Percentiles rank a stretch among this genome's conserved stretches.
These are phyloP conservation scores for Spodoptera littoralis DNA, from an alignment of 2,888 invertebrate genomes.

Conservation along the genomic window DNA sequence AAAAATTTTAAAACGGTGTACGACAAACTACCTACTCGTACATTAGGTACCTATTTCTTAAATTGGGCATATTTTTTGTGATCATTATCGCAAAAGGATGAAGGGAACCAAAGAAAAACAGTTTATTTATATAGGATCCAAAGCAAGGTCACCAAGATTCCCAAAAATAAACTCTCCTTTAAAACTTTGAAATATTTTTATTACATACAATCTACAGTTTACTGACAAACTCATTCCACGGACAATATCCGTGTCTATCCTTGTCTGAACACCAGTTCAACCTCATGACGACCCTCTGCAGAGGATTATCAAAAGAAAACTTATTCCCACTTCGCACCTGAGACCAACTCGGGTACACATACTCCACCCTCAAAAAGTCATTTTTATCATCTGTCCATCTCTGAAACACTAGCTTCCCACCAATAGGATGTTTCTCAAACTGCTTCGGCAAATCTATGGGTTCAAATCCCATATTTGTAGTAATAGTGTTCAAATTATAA, in stretches of 20 bases:
- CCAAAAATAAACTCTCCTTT: too few relatives aligned
- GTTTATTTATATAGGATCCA: too few relatives aligned
- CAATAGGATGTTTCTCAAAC: conserved; percentile 45
- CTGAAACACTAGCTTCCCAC: conserved; percentile 52
- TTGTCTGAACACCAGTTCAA: conserved; percentile 36
- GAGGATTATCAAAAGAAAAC: conserved; percentile 28
- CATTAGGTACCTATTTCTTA: too few relatives aligned
- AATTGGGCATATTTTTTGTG: too few relatives aligned
- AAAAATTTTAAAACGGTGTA: too few relatives aligned
- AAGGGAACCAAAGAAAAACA: too few relatives aligned
- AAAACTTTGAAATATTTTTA: neutral
- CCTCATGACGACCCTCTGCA: conserved; percentile 37
- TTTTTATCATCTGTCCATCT: conserved; percentile 40
- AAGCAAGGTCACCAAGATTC: too few relatives aligned
- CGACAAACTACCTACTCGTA: too few relatives aligned
- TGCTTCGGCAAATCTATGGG: conserved; percentile 36
- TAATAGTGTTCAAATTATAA: conserved; percentile 39
- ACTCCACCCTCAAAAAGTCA: conserved; percentile 52
- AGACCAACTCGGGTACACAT: conserved; percentile 40
- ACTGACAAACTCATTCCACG: conserved; percentile 42
- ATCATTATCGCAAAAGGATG: too few relatives aligned
- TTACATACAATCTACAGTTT: conserved; percentile 19
- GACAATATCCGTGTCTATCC: conserved; percentile 37
- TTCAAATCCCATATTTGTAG: conserved; percentile 30
- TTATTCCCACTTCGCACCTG: conserved; percentile 36